Percentiles rank a stretch among this genome's conserved stretches.
These are phyloP conservation scores for Rhagium mordax DNA, from an alignment of 2,888 invertebrate species.

Conservation along the genomic window DNA sequence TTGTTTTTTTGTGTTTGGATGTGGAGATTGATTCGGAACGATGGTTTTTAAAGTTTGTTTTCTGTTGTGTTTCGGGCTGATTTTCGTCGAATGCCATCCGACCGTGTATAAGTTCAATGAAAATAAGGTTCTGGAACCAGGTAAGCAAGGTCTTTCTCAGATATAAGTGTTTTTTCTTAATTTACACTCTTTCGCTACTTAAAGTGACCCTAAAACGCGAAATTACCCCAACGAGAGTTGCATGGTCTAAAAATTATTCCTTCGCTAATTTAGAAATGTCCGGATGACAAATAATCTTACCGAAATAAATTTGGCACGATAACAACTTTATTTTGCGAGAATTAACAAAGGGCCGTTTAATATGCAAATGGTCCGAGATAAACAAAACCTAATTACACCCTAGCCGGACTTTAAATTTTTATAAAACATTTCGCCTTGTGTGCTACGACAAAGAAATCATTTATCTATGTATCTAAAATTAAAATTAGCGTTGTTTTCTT, in stretches of 20 bases:
- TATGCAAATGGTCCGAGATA: conserved; percentile 1
- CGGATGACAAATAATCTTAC: background rate
- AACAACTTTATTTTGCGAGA: background rate
- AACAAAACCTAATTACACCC: background rate
- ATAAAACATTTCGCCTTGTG: background rate
- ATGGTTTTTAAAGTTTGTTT: conserved; percentile 31
- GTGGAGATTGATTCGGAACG: conserved; percentile 18
- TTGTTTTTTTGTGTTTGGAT: conserved; percentile 35
- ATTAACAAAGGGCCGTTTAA: background rate
- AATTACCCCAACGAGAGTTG: no score
- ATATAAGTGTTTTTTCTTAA: background rate
- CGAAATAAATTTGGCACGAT: background rate
- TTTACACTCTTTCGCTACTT: no score
- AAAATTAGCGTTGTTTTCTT: background rate
- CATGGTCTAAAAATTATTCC: background rate
- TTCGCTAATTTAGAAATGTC: background rate
- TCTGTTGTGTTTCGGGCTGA: conserved; percentile 35
- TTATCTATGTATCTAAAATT: background rate
- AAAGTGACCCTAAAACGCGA: no score
- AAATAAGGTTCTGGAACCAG: conserved; percentile 71
- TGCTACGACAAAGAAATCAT: background rate
- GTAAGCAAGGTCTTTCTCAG: conserved; percentile 60
- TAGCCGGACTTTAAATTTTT: background rate
- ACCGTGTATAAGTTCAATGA: conserved; percentile 72
- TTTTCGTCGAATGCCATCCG: conserved; percentile 58